Conservation (phyloP, 2,888 invertebrate species). For the Chouioia cunea region DNA sequence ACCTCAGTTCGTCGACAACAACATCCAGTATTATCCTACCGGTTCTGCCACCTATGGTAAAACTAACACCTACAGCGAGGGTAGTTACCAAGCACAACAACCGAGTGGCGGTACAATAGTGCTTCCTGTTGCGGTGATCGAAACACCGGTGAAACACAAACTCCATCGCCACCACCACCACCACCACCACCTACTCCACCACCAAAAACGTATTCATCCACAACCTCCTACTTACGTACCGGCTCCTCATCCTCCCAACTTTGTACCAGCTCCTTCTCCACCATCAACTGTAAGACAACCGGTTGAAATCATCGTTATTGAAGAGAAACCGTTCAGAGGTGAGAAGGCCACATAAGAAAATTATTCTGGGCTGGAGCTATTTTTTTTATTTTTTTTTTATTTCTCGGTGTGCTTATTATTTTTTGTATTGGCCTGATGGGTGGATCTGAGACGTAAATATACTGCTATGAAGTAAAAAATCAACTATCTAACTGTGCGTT, state of each 20-base stretch:
- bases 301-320: constrained; percentile 55
- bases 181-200: constrained; percentile 44
- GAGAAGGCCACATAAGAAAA: constrained; percentile 9
- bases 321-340: constrained; percentile 50
- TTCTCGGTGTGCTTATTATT: no score
- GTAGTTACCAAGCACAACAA: constrained; percentile 8
- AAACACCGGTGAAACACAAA: constrained; percentile 24
- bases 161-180: constrained; percentile 39
- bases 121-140: constrained; percentile 48
- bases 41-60: constrained; percentile 35
- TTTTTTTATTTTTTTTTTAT: no score
- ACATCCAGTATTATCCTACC: background rate
- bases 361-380: no score
- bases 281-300: constrained; percentile 45
- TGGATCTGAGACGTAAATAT: no score
- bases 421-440: no score
- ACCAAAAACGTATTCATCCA: constrained; percentile 16
- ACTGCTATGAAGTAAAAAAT: no score
- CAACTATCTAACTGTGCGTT: no score
- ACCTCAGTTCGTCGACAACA: constrained; percentile 6
- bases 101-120: constrained; percentile 15
- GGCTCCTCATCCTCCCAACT: no score
- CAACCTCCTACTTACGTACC: no score
- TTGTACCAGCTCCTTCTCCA: constrained; percentile 42
- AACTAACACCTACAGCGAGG: constrained; percentile 22